Conservation (phyloP, 1,140 invertebrate genomes). For the Drosophila guanche region DNA sequence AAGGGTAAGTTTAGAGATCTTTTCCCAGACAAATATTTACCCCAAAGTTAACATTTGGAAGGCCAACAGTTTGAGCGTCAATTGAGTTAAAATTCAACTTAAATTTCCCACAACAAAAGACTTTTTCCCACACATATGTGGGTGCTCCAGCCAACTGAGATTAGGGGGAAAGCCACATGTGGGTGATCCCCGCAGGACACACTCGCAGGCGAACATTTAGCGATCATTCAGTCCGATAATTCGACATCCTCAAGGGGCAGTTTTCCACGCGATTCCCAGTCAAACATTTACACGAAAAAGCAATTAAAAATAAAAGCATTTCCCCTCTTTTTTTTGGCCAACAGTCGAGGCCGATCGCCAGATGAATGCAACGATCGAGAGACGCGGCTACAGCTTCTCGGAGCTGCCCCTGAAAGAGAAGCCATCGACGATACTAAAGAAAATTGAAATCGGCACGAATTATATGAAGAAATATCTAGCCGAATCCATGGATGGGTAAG, state of each 20-base stretch:
- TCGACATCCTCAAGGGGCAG: constrained; percentile 8
- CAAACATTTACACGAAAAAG: constrained; percentile 36
- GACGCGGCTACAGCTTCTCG: constrained; percentile 76
- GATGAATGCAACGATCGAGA: constrained; percentile 75
- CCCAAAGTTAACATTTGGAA: constrained; percentile 14
- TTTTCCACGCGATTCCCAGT: constrained; percentile 17
- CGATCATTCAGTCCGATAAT: constrained; percentile 26
- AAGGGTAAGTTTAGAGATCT: constrained; percentile 58
- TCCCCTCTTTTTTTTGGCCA: constrained; percentile 14
- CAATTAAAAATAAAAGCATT: constrained; percentile 48
- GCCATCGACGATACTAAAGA: constrained; percentile 79
- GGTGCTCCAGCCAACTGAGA: not conserved
- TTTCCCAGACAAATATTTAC: constrained; percentile 21
- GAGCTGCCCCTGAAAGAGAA: constrained; percentile 75
- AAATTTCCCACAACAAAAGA: too few relatives aligned
- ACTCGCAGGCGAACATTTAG: too few relatives aligned
- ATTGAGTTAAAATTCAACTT: too few relatives aligned
- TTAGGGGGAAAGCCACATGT: constrained; percentile 2
- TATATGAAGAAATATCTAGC: constrained; percentile 82
- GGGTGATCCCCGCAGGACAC: constrained; percentile 8
- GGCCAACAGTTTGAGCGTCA: too few relatives aligned
- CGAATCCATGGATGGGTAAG: constrained; percentile 80
- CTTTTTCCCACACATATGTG: constrained; percentile 5
- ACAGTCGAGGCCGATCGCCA: constrained; percentile 80
- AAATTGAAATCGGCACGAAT: constrained; percentile 81